phyloP scores from a whole-genome alignment of 2,797 vertebrate genomes.

The Microctenopoma stevenorrisi region DNA sequence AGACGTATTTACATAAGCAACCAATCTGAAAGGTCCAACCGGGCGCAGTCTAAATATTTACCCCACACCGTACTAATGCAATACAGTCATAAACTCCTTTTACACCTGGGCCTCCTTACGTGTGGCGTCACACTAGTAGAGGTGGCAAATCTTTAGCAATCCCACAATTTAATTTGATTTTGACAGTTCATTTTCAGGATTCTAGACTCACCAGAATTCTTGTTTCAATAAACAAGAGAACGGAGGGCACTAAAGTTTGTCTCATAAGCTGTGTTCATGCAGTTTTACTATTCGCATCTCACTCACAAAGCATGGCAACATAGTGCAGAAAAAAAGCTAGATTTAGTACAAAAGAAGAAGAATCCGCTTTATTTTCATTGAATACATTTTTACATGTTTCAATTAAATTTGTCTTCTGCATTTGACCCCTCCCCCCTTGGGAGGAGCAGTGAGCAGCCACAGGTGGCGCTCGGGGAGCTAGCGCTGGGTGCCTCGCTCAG shows the following conservation, averaged over 20 bases:
- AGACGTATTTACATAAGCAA: slow-evolving; percentile 47
- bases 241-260: neutral
- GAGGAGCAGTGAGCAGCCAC: too few species aligned
- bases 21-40: slow-evolving; percentile 33
- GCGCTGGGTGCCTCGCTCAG: too few species aligned
- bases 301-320: too few species aligned
- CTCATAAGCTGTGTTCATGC: too few species aligned
- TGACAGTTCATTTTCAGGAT: neutral
- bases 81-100: slow-evolving; percentile 10
- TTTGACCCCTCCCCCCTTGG: too few species aligned
- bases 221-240: neutral
- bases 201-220: neutral
- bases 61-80: slow-evolving; percentile 19
- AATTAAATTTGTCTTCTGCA: too few species aligned
- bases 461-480: too few species aligned
- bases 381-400: too few species aligned
- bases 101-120: slow-evolving; percentile 9
- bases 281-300: neutral
- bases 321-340: too few species aligned
- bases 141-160: neutral
- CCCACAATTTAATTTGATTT: neutral
- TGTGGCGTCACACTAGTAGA: neutral
- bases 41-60: slow-evolving; percentile 41
- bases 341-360: too few species aligned
- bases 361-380: too few species aligned